Evolutionary conservation across 2,888 invertebrate genomes (phyloP).

Genomic region (Agonopterix alstromeriana): DNA sequence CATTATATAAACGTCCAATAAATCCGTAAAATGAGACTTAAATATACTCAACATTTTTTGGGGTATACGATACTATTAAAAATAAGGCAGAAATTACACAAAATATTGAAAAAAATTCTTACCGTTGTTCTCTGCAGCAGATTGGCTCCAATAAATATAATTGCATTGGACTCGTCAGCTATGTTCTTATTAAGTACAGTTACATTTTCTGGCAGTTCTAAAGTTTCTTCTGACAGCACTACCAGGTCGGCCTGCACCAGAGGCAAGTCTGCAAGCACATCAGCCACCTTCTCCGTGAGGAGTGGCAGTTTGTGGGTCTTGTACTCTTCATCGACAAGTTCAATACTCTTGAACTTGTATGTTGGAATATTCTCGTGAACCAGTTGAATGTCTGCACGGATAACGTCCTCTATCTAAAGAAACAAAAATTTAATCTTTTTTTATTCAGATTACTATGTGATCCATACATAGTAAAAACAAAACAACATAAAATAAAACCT

Average conservation of each 20-base stretch:
- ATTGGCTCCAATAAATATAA: constrained; percentile 70
- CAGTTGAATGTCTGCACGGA: constrained; percentile 80
- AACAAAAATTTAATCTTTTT: not conserved
- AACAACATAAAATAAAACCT: too few species aligned
- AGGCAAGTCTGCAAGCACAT: constrained; percentile 81
- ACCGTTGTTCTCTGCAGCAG: constrained; percentile 66
- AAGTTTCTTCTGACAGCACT: constrained; percentile 69
- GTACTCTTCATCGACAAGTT: constrained; percentile 70
- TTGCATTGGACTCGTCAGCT: constrained; percentile 61
- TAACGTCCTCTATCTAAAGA: constrained; percentile 61
- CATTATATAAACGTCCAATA: too few species aligned
- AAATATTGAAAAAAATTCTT: constrained; percentile 15
- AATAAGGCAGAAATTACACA: too few species aligned
- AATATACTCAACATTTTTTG: too few species aligned
- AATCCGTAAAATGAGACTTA: too few species aligned
- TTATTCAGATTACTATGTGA: too few species aligned
- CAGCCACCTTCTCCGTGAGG: constrained; percentile 71
- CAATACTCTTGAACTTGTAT: constrained; percentile 78
- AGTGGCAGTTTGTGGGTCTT: constrained; percentile 61
- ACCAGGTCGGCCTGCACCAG: constrained; percentile 81
- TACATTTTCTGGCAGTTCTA: constrained; percentile 65
- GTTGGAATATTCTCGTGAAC: constrained; percentile 82
- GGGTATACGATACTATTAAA: too few species aligned
- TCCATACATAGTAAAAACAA: too few species aligned
- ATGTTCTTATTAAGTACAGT: constrained; percentile 79